Evolutionary conservation across 2,113 vertebrate genomes (phyloP).

Genomic region (Crotalus horridus): DNA sequence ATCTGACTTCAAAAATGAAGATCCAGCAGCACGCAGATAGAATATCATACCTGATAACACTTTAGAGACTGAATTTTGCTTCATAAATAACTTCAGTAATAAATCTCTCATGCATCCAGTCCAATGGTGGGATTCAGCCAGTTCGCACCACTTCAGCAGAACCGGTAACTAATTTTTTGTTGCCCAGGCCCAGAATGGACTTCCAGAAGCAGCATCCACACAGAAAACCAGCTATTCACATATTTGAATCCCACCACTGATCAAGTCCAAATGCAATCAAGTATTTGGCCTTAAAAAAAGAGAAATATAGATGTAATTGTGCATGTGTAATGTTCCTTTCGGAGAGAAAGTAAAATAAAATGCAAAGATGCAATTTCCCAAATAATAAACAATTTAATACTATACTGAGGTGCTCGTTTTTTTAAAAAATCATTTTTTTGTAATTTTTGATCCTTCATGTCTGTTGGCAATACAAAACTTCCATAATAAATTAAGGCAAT

Average conservation of each 20-base stretch:
- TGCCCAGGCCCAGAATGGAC: no score
- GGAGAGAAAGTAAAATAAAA: background rate
- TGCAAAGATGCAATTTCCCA: background rate
- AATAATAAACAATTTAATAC: background rate
- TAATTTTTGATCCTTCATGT: constrained; percentile 49
- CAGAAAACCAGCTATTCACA: no score
- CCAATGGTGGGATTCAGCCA: background rate
- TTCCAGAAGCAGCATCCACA: no score
- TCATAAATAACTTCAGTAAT: background rate
- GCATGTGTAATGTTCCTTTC: background rate
- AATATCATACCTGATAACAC: background rate
- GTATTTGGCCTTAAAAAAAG: background rate
- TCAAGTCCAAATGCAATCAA: background rate
- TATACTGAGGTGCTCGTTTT: no score
- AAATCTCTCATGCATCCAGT: background rate
- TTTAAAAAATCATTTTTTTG: background rate
- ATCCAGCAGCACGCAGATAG: background rate
- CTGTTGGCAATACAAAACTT: constrained; percentile 40
- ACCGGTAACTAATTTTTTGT: no score
- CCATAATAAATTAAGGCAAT: constrained; percentile 53
- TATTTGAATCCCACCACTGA: background rate
- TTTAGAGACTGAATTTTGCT: background rate
- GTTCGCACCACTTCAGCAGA: no score
- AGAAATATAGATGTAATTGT: background rate
- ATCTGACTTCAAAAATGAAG: background rate